Evolutionary conservation across 1,140 invertebrate genomes (phyloP), one percentile per base, ranked within the genome.

Genomic region (Parasteatoda tepidariorum): DNA sequence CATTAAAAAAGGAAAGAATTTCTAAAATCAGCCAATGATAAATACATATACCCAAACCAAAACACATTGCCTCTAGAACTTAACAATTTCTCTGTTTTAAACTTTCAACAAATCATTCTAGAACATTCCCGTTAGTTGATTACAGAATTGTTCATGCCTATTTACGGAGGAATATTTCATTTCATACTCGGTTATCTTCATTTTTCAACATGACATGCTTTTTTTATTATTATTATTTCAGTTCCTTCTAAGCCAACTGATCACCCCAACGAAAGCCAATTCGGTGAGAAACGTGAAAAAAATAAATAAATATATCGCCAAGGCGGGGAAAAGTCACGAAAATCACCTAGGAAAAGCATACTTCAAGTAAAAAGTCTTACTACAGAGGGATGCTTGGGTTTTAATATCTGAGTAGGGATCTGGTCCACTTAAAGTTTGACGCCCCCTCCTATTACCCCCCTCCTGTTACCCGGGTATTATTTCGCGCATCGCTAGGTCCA

Each of bases 351-450:
- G 30, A 79, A 38, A 41, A 78, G 18, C 18, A 48, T 48, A 13
- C 38, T 18, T 68, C 54, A 26, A 67, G 28, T 24, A 68, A 30
- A 28, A 57, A 68, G 76, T 34, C 76, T 61, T 28, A 57, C n/a
- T 75, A 31, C 34, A 31, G 62, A 48, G n/a, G 24, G 48, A 24
- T n/a, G n/a, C n/a, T n/a, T n/a, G 30, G 26, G 61, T 30, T 64
- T 64, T 64, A 64, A 64, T 64, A 64, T 64, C 26, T 30, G 68
- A 31, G 54, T 55, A 74, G 76, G 76, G 62, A 76, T 64, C 59
- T 48, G 66, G 74, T 79, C 76, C 76, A 68, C 64, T 79, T 79
- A 79, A 76, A 76, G 59, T 76, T 76, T 18, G 74, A 76, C 74
- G 59, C 71, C 71, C 71, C 33, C 55, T 24, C 33, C 22, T 34